Evolutionary conservation across 2,888 invertebrate genomes (phyloP).

Genomic region (Lasiommata megera): DNA sequence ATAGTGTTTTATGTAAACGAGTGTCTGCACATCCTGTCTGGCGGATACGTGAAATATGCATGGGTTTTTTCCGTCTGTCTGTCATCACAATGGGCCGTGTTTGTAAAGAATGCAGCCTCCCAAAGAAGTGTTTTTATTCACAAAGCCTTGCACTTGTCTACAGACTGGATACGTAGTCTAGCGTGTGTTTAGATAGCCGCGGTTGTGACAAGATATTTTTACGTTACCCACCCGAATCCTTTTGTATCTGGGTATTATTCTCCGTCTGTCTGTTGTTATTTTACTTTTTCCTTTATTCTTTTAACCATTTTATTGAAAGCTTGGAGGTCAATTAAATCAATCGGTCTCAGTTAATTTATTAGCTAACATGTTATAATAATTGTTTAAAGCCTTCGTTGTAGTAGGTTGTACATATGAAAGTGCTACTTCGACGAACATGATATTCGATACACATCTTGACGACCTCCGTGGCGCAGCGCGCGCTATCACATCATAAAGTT

Average conservation of each 20-base stretch:
- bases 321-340: too few species aligned
- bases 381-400: too few species aligned
- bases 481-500: too few species aligned
- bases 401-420: too few species aligned
- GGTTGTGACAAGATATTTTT: background rate
- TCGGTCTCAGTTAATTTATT: too few species aligned
- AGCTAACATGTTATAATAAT: too few species aligned
- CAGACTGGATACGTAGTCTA: slow-evolving; percentile 19
- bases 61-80: slow-evolving; percentile 25
- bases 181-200: background rate
- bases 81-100: slow-evolving; percentile 27
- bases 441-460: too few species aligned
- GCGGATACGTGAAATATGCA: slow-evolving; percentile 27
- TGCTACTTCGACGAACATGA: too few species aligned
- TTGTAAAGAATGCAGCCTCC: slow-evolving; percentile 24
- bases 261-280: background rate
- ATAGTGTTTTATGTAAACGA: background rate
- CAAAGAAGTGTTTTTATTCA: slow-evolving; percentile 28
- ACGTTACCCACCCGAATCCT: background rate
- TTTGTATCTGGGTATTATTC: background rate
- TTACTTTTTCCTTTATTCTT: background rate
- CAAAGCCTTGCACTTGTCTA: slow-evolving; percentile 27
- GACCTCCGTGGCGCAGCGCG: too few species aligned
- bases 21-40: slow-evolving; percentile 19
- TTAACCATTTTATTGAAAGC: too few species aligned